phyloP scores from a whole-genome alignment of 1,140 invertebrate genomes.

The Camponotus floridanus region DNA sequence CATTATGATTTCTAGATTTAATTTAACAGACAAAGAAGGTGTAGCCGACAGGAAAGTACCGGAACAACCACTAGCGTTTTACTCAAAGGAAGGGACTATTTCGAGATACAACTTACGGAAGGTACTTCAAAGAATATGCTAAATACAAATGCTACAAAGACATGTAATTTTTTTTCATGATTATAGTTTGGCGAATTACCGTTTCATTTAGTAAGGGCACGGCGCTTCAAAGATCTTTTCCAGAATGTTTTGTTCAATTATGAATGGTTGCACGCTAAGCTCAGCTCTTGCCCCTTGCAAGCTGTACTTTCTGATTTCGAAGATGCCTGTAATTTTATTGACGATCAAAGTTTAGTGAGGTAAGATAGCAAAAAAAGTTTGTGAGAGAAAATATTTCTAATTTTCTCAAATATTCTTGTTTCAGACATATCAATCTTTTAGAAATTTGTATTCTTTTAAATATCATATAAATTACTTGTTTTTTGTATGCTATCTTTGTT shows the following conservation, averaged over 20 bases:
- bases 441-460: background rate
- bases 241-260: slow-evolving; percentile 98
- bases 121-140: slow-evolving; percentile 83
- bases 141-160: slow-evolving; percentile 1
- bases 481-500: background rate
- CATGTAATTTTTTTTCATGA: background rate
- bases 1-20: slow-evolving; percentile 87
- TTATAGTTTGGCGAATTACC: slow-evolving; percentile 97
- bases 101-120: slow-evolving; percentile 95
- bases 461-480: background rate
- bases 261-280: slow-evolving; percentile 98
- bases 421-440: background rate
- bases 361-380: slow-evolving; percentile 76
- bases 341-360: slow-evolving; percentile 94
- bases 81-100: slow-evolving; percentile 94
- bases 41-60: slow-evolving; percentile 98
- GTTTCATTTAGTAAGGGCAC: slow-evolving; percentile 96
- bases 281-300: slow-evolving; percentile 97
- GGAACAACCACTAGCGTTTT: slow-evolving; percentile 97
- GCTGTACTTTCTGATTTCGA: slow-evolving; percentile 98
- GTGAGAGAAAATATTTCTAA: background rate
- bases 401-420: background rate
- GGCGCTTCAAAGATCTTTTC: slow-evolving; percentile 97
- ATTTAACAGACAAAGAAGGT: slow-evolving; percentile 95
- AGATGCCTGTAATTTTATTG: slow-evolving; percentile 95